Conservation (phyloP, 1,140 invertebrate genomes). For the Diachasma alloeum region DNA sequence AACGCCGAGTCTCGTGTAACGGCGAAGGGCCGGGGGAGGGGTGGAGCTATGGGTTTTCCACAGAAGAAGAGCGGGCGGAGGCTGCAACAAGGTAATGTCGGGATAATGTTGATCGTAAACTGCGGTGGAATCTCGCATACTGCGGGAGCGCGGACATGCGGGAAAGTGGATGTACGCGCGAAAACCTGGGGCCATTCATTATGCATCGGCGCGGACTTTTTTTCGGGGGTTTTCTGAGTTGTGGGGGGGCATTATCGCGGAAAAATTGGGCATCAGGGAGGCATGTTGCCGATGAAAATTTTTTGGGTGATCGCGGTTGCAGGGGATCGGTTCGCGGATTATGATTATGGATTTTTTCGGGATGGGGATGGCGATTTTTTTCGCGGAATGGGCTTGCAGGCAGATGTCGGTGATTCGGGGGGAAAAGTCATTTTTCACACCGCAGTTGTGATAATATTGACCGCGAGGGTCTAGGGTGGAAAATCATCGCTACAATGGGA, state of each 20-base stretch:
- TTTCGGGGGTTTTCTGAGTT: not conserved
- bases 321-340: no score
- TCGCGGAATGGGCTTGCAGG: no score
- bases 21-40: not conserved
- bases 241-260: not conserved
- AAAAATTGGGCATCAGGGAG: not conserved
- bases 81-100: conserved; percentile 56
- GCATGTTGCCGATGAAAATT: no score
- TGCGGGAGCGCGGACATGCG: conserved; percentile 38
- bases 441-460: no score
- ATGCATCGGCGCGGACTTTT: not conserved
- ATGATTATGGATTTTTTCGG: no score
- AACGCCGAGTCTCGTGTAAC: not conserved
- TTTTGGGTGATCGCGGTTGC: no score
- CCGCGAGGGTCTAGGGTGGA: no score
- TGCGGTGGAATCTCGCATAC: conserved; percentile 46
- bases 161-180: not conserved
- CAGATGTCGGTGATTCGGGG: no score
- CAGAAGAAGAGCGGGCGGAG: conserved; percentile 25
- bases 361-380: no score
- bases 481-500: no score
- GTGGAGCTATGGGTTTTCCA: conserved; percentile 39
- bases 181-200: not conserved
- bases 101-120: conserved; percentile 63
- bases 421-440: no score